phyloP scores from a whole-genome alignment of 2,797 vertebrate genomes.

The Alauda arvensis region DNA sequence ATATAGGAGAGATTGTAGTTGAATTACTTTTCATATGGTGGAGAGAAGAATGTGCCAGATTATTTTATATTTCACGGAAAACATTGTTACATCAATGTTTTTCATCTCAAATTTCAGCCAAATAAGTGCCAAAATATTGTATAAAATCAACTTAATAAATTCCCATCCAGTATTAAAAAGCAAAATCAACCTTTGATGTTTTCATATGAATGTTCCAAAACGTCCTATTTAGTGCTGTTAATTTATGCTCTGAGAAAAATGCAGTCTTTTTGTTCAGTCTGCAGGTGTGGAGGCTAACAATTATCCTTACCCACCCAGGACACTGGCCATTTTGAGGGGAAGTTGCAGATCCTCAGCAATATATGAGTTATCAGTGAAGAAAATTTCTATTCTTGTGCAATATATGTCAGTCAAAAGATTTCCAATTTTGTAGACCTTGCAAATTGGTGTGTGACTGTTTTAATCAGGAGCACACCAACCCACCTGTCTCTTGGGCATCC shows the following conservation, averaged over 20 bases:
- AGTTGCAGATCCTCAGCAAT: neutral
- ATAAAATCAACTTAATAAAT: constrained; percentile 3
- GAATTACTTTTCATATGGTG: neutral
- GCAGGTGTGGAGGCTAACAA: neutral
- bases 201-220: neutral
- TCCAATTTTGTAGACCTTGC: neutral
- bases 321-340: neutral
- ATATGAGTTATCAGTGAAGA: neutral
- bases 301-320: neutral
- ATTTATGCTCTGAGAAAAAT: neutral
- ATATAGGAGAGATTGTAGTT: neutral
- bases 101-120: neutral
- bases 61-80: neutral
- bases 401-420: neutral
- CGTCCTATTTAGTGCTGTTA: neutral
- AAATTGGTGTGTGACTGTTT: neutral
- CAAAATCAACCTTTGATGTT: neutral
- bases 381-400: neutral
- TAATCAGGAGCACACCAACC: neutral
- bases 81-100: neutral
- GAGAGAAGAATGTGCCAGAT: neutral
- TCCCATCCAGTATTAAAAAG: neutral
- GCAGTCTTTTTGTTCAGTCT: neutral
- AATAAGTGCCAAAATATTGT: constrained; percentile 1
- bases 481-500: neutral